Conservation (phyloP, 2,113 vertebrate species). For the Anoura caudifer region DNA sequence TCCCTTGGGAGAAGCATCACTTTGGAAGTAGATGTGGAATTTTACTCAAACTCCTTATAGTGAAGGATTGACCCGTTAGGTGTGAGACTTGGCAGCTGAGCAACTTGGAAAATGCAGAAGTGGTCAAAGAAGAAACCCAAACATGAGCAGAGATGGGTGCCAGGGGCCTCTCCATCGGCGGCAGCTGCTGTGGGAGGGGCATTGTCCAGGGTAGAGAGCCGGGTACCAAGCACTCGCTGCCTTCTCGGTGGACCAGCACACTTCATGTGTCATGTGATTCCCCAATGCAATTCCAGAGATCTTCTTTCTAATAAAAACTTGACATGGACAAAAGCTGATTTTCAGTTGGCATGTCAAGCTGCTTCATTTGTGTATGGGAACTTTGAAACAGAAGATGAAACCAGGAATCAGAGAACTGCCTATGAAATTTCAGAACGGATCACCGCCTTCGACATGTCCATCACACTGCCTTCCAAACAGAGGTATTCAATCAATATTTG, state of each 20-base stretch:
- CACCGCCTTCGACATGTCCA: not conserved
- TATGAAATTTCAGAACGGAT: not conserved
- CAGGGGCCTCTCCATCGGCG: not conserved
- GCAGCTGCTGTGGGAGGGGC: not conserved
- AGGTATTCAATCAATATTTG: slow-evolving; percentile 35
- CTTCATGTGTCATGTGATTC: not conserved
- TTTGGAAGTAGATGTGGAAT: slow-evolving; percentile 57
- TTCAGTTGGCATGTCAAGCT: not conserved
- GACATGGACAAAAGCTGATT: not conserved
- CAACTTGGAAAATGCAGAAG: slow-evolving; percentile 51
- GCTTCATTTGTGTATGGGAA: not conserved
- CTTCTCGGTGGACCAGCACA: accelerated
- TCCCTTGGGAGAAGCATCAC: slow-evolving; percentile 38
- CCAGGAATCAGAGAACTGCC: not conserved
- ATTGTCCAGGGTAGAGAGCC: not conserved
- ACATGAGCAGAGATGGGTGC: not conserved
- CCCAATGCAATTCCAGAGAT: not conserved
- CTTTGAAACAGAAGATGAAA: not conserved
- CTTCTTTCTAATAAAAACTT: not conserved
- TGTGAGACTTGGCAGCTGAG: slow-evolving; percentile 63
- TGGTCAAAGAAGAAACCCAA: not conserved
- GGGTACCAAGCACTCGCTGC: too few species aligned
- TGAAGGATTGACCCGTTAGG: slow-evolving; percentile 57
- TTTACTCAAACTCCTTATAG: slow-evolving; percentile 57
- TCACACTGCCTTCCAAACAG: not conserved